Evolutionary conservation across 2,797 vertebrate genomes (phyloP), one percentile per base, ranked within the genome.

Genomic region (Poliocrania exsul): DNA sequence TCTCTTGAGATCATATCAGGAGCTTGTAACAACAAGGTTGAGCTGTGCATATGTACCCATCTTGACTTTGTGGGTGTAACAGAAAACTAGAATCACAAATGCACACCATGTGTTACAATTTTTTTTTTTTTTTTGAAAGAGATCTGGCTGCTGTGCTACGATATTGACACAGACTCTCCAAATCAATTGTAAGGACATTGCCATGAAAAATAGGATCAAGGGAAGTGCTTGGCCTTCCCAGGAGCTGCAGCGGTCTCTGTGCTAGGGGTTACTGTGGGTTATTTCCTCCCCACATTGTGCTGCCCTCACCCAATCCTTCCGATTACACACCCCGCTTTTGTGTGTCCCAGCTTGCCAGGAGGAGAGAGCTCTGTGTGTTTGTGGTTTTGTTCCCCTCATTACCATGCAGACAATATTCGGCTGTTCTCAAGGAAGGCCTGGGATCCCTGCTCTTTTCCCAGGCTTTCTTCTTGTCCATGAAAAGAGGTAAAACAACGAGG

Each of bases 371-470:
- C 4, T 37, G 60, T 3, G 38, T 6, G 10, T 70, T 33, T 7
- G 60, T 53, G 31, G 57, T 89, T 95, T 91, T 95, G 81, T 94
- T 93, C 88, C 90, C 92, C 91, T 96, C 96, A 96, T 97, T 96
- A 96, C 78, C 87, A 97, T 95, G 92, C 93, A 91, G 87, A 95
- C 90, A 94, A 94, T 81, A 92, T 95, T 97, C 44, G 78, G 90
- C 72, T 90, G 96, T 97, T 98, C 97, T 97, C 97, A 97, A 95
- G 91, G 92, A 96, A 96, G 79, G 73, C 16, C 87, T 93, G 88
- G 67, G 96, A 90, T 92, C 95, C 87, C 97, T 95, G 95, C 91
- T 94, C 82, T 95, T 98, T 98, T 97, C 97, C 97, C 98, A 98
- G 97, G 95, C 97, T 98, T 97, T 97, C 96, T 97, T 95, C 97